phyloP scores from a whole-genome alignment of 2,797 vertebrate genomes.

The Chanos chanos region DNA sequence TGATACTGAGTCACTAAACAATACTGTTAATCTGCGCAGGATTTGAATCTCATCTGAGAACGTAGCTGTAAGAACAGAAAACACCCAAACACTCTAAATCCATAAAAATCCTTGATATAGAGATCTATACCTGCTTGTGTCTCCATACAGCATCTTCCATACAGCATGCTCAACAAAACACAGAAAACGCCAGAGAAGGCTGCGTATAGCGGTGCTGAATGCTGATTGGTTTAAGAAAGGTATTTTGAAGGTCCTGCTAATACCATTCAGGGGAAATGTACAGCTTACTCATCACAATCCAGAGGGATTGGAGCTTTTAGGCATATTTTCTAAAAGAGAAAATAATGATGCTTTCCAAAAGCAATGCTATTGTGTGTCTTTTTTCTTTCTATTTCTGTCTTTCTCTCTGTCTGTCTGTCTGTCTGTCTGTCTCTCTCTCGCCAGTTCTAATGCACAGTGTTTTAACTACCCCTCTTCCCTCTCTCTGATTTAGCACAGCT shows the following conservation, averaged over 20 bases:
- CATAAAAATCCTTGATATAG: no score
- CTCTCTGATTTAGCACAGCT: neutral
- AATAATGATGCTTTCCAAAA: neutral
- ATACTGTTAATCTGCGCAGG: constrained; percentile 9
- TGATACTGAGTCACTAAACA: neutral
- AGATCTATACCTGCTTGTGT: no score
- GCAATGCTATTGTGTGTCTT: neutral
- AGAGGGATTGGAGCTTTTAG: constrained; percentile 12
- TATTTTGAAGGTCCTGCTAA: constrained; percentile 3
- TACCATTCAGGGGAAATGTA: constrained; percentile 3
- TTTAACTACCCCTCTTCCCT: no score
- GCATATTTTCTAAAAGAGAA: neutral
- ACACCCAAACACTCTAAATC: no score
- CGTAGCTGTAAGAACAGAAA: no score
- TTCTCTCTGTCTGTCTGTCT: neutral
- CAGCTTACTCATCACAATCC: constrained; percentile 3
- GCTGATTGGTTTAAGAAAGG: constrained; percentile 1
- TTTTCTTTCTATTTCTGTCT: neutral
- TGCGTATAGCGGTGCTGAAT: no score
- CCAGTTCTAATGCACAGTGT: neutral
- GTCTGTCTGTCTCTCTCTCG: neutral
- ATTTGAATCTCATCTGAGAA: no score
- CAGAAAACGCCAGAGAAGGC: neutral
- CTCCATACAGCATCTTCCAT: neutral
- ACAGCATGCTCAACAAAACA: neutral